Evolutionary conservation across 2,113 vertebrate species (phyloP).

Genomic region (Nibea coibor): DNA sequence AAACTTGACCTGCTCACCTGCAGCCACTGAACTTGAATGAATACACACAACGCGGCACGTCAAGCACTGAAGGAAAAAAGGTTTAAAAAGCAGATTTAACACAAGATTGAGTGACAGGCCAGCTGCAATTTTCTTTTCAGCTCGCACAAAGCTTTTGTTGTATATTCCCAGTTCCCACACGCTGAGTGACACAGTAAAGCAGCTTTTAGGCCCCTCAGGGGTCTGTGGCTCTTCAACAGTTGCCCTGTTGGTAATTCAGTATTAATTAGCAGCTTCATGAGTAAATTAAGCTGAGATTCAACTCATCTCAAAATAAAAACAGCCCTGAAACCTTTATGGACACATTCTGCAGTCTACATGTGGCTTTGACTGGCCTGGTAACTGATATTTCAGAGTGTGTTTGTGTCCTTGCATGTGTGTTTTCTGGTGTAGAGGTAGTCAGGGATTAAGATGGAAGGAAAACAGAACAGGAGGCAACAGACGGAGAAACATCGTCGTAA

Average conservation of each 20-base stretch:
- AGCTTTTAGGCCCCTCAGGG: neutral
- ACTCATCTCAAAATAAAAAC: no score
- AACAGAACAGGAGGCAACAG: neutral
- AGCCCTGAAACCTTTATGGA: no score
- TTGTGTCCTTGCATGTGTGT: slow-evolving; percentile 29
- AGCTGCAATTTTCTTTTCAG: neutral
- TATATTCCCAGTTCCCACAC: neutral
- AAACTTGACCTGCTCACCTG: no score
- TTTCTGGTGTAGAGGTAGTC: neutral
- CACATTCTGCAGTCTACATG: neutral
- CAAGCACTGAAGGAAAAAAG: neutral
- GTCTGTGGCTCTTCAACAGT: neutral
- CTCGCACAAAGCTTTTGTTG: neutral
- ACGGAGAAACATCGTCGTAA: neutral
- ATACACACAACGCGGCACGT: neutral
- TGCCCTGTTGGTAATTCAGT: neutral
- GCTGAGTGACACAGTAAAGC: neutral
- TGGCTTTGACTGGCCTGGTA: neutral
- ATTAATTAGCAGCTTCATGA: no score
- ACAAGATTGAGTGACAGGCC: neutral
- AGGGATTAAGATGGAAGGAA: slow-evolving; percentile 14
- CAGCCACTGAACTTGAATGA: no score
- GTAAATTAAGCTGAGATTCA: no score
- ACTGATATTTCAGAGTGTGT: slow-evolving; percentile 14
- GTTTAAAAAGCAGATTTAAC: neutral